Percentiles rank a stretch among this genome's conserved stretches.
Conservation (phyloP, 2,797 vertebrate species). For the Phataginus tricuspis region DNA sequence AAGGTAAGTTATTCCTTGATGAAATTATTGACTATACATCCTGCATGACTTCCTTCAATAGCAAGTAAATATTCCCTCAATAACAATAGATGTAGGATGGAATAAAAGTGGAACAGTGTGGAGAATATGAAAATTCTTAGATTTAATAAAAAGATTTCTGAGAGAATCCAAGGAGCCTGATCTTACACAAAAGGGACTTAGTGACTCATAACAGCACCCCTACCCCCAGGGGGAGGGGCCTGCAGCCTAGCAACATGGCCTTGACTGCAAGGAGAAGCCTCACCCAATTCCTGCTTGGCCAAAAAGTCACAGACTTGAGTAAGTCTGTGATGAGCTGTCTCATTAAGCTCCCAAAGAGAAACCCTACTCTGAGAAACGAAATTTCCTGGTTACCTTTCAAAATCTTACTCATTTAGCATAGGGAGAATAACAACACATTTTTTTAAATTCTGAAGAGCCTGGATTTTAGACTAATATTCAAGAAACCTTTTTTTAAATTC, state of each 20-base stretch:
- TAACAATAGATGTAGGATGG: conserved; percentile 46
- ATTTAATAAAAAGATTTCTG: conserved; percentile 32
- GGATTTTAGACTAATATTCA: conserved; percentile 2
- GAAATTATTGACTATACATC: conserved; percentile 68
- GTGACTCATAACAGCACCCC: not conserved
- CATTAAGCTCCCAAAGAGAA: not conserved
- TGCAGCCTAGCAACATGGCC: not conserved
- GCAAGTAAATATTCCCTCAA: conserved; percentile 69
- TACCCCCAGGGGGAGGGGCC: not conserved
- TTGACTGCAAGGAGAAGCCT: not conserved
- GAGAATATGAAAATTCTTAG: conserved; percentile 47
- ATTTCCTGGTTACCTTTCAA: not conserved
- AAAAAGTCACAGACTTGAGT: no score
- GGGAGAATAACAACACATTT: not conserved
- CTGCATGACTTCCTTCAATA: conserved; percentile 43
- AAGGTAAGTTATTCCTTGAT: conserved; percentile 73
- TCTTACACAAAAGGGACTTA: not conserved
- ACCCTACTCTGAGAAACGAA: not conserved
- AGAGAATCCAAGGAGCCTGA: not conserved
- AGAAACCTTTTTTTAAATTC: not conserved
- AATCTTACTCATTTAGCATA: not conserved
- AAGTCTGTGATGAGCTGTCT: not conserved
- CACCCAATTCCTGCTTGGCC: not conserved
- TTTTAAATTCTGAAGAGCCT: not conserved
- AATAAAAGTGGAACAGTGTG: conserved; percentile 25